These are phyloP conservation scores for Masnerella sp. DNA, from an alignment of 2,888 invertebrate species.

Conservation along the genomic window DNA sequence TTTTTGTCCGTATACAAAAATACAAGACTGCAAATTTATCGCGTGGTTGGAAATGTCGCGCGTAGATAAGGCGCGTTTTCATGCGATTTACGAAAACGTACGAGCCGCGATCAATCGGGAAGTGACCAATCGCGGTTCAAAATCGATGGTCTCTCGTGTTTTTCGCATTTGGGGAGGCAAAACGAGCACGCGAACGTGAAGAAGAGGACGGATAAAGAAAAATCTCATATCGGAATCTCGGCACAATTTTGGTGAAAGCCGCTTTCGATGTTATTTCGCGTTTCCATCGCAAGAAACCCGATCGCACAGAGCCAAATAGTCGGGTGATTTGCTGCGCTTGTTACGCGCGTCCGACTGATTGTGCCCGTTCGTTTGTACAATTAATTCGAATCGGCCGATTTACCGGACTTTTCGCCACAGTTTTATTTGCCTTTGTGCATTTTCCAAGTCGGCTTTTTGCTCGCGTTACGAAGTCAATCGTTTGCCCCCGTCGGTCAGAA, in stretches of 20 bases:
- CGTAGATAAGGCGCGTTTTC: constrained; percentile 4
- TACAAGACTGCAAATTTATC: constrained; percentile 24
- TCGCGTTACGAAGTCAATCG: background rate
- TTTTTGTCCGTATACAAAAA: too few species aligned
- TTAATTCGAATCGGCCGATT: constrained; percentile 23
- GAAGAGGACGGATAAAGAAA: constrained; percentile 17
- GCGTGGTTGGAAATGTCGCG: constrained; percentile 6
- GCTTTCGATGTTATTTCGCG: constrained; percentile 39
- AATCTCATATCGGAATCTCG: constrained; percentile 33
- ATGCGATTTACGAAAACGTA: constrained; percentile 15
- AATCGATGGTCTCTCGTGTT: too few species aligned
- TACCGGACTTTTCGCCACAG: background rate
- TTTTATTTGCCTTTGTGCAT: constrained; percentile 4
- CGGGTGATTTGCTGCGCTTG: constrained; percentile 17
- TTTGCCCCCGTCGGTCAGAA: background rate
- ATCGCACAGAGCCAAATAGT: constrained; percentile 24
- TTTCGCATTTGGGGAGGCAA: background rate
- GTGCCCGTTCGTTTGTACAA: constrained; percentile 34
- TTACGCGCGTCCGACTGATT: constrained; percentile 21
- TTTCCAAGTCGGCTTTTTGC: background rate
- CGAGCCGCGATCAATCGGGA: constrained; percentile 3
- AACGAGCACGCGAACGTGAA: constrained; percentile 4
- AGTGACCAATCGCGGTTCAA: constrained; percentile 11
- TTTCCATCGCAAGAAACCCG: constrained; percentile 32
- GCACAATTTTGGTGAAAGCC: constrained; percentile 32